Evolutionary conservation across 1,140 invertebrate species (phyloP).

Genomic region (Lerema accius): DNA sequence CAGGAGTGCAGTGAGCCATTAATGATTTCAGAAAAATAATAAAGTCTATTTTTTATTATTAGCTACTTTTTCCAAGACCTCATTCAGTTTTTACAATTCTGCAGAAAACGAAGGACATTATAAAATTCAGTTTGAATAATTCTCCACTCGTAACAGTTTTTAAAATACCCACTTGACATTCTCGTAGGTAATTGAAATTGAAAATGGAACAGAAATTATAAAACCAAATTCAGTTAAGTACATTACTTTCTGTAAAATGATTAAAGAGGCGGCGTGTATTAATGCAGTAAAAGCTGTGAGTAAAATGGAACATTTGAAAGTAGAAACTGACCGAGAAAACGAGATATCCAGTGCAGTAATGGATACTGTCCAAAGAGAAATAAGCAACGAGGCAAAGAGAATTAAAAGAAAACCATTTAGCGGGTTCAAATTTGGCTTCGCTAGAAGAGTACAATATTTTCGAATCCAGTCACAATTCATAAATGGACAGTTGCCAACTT

Average conservation of each 20-base stretch:
- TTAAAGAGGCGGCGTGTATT: neutral
- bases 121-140: neutral
- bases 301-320: conserved; percentile 6
- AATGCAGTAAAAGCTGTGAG: neutral
- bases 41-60: too few relatives aligned
- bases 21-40: too few relatives aligned
- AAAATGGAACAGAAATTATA: conserved; percentile 1
- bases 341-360: conserved; percentile 16
- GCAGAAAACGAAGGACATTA: neutral
- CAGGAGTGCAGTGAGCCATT: too few relatives aligned
- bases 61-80: neutral
- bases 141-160: neutral
- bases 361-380: conserved; percentile 19
- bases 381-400: conserved; percentile 15
- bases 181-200: neutral
- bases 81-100: neutral
- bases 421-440: conserved; percentile 20
- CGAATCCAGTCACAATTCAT: conserved; percentile 16
- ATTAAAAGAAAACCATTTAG: conserved; percentile 12
- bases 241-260: neutral
- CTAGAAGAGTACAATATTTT: conserved; percentile 28
- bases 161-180: neutral
- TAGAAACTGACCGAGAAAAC: conserved; percentile 20
- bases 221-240: neutral
- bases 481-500: conserved; percentile 38